Percentiles rank a stretch among this genome's conserved stretches.
These are phyloP conservation scores for Chaunax sp. DNA, from an alignment of 2,797 vertebrate genomes.

Conservation along the genomic window DNA sequence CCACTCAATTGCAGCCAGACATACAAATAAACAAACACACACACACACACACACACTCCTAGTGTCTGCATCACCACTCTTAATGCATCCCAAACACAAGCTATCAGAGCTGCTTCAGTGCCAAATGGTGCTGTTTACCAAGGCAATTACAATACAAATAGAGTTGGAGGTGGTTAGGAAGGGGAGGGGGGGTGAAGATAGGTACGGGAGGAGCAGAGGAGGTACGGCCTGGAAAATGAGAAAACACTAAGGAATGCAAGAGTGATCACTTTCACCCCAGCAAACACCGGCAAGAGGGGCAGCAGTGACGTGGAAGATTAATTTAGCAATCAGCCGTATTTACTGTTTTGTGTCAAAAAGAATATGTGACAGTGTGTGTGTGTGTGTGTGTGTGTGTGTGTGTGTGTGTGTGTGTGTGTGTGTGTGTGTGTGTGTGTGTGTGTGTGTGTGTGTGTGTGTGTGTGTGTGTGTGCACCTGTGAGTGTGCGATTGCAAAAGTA, in stretches of 20 bases:
- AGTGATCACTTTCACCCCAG: conserved; percentile 77
- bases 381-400: no score
- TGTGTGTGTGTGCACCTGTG: conserved; percentile 43
- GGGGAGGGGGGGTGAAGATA: conserved; percentile 42
- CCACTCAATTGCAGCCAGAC: conserved; percentile 57
- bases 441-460: conserved; percentile 12
- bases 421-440: no score
- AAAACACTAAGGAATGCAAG: conserved; percentile 77
- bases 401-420: background rate
- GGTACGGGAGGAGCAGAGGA: conserved; percentile 68
- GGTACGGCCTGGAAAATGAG: conserved; percentile 73
- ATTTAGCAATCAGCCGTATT: conserved; percentile 78
- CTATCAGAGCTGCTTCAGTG: conserved; percentile 82
- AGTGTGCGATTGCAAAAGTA: conserved; percentile 62
- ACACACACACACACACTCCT: conserved; percentile 37
- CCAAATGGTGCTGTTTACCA: conserved; percentile 84
- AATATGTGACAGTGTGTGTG: conserved; percentile 43
- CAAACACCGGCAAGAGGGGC: conserved; percentile 47
- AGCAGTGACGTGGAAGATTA: conserved; percentile 71
- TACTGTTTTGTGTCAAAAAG: conserved; percentile 78
- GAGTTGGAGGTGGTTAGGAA: conserved; percentile 78
- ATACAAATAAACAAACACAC: conserved; percentile 45
- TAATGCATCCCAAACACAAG: conserved; percentile 83
- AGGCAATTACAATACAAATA: conserved; percentile 85
- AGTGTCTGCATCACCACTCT: conserved; percentile 74